Base-by-base conservation (phyloP, 1,140 invertebrate genomes). In the Ladona fulva region DNA sequence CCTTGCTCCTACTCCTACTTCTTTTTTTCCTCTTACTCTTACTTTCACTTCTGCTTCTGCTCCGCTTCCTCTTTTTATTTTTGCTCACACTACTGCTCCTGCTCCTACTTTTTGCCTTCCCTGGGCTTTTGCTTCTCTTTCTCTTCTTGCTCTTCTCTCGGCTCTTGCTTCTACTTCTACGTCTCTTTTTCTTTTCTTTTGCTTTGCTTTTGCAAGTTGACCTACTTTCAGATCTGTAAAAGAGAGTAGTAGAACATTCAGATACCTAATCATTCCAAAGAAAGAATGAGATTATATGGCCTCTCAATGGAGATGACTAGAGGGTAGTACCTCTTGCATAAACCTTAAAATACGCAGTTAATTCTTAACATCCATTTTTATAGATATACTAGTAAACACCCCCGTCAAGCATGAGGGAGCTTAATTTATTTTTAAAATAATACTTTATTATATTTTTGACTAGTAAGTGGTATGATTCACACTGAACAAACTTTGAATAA, bases 181-280 rank as follows among this genome's bases (percentile, higher is more conserved):
- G 75, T 77, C 16, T 77, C 76, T 37, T 79, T 77, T 37, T 77
- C 66, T 37, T 74, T 75, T 25, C 76, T 37, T 25, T 79, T 37
- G 24, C 74, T 59, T 19, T 24, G 0, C 29, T 77, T 37, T 84
- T 85, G 80, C 86, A 75, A 83, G 83, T 78, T 83, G 83, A 77
- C 82, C 82, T 83, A 37, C 84, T 85, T 74, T 83, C 83, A 22
- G 86, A 85, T 81, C 82, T 85, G 24, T 81, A 66, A 66, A 16
- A 66, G 52, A 66, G n/a, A 66, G 19, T 52, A 66, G 8, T 37
- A 37, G 3, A 37, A 37, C 29, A 37, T 37, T 37, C 29, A 37
- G 29, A 37, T 37, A 37, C 8, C n/a, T n/a, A n/a, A n/a, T n/a
- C n/a, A n/a, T n/a, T n/a, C n/a, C n/a, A n/a, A n/a, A n/a, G n/a